These are phyloP conservation scores for Schizaphis graminum DNA, from an alignment of 2,888 invertebrate genomes.

Conservation along the genomic window DNA sequence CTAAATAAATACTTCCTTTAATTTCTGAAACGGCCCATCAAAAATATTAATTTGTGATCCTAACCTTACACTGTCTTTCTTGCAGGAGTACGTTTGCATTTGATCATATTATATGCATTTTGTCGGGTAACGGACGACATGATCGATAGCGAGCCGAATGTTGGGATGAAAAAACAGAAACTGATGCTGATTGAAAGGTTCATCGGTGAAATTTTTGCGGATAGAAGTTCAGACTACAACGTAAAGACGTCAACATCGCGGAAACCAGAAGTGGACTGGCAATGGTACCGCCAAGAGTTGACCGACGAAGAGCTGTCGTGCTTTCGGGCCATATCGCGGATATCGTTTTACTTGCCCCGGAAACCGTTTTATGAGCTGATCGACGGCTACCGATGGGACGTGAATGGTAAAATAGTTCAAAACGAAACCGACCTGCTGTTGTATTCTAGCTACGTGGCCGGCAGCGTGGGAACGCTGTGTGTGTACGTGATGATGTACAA, in stretches of 20 bases:
- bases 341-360: slow-evolving; percentile 49
- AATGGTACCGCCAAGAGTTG: slow-evolving; percentile 1
- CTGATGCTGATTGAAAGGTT: slow-evolving; percentile 1
- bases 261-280: background rate
- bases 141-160: slow-evolving; percentile 41
- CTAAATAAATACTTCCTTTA: background rate
- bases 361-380: slow-evolving; percentile 57
- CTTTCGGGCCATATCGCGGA: slow-evolving; percentile 51
- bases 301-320: slow-evolving; percentile 39
- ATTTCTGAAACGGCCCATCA: background rate
- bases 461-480: slow-evolving; percentile 50
- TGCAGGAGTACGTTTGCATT: slow-evolving; percentile 52
- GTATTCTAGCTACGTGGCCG: slow-evolving; percentile 55
- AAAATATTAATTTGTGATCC: background rate
- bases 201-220: slow-evolving; percentile 41
- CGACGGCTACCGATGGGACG: slow-evolving; percentile 58
- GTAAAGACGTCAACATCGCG: background rate
- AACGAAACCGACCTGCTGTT: slow-evolving; percentile 46
- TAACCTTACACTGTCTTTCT: background rate
- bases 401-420: slow-evolving; percentile 11
- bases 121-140: slow-evolving; percentile 61
- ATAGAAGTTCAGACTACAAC: slow-evolving; percentile 30
- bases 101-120: slow-evolving; percentile 55
- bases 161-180: slow-evolving; percentile 23
- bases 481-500: slow-evolving; percentile 56